Evolutionary conservation across 2,797 vertebrate genomes (phyloP), one percentile per base, ranked within the genome.

Genomic region (Scolopax rusticola): DNA sequence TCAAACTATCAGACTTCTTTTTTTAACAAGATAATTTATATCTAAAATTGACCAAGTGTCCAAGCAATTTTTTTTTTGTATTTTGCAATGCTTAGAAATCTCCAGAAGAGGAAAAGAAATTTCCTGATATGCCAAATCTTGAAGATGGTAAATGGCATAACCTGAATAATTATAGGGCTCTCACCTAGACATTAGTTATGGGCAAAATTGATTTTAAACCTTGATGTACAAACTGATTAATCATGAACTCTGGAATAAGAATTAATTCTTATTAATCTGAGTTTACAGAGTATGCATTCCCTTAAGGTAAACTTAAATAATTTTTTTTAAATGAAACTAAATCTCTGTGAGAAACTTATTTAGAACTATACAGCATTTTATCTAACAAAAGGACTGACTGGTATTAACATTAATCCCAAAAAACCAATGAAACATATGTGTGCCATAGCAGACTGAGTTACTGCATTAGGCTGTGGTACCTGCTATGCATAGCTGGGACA

Each of bases 401-500:
- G 84, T 16, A 48, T 40, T 48, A 48, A 65, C 23, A 21, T 43
- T 45, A 77, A 60, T 63, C 10, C 28, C 56, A 89, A 84, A 76
- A 28, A 33, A 67, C 45, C 47, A 53, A 15, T 3, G 12, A 50
- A 51, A 36, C 11, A 21, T 6, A 6, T 8, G 18, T 20, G 56
- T 3, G 9, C 50, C 2, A 5, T 11, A 59, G 50, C 43, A 67
- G 61, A 19, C 33, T 6, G 67, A 79, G 30, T 36, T 71, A 56
- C 28, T 51, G 47, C 38, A 5, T 21, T 28, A 59, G 3, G 6
- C n/a, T 36, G 0, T 11, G 15, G 14, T 15, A 13, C 19, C 2
- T 1, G 12, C 59, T 60, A 8, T 5, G 25, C 2, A 3, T 36
- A 30, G 20, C 30, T 73, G 4, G 2, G 38, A 27, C 61, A 67